These are phyloP conservation scores for Drosophila virilis DNA, from an alignment of 1,140 invertebrate genomes.

Conservation along the genomic window DNA sequence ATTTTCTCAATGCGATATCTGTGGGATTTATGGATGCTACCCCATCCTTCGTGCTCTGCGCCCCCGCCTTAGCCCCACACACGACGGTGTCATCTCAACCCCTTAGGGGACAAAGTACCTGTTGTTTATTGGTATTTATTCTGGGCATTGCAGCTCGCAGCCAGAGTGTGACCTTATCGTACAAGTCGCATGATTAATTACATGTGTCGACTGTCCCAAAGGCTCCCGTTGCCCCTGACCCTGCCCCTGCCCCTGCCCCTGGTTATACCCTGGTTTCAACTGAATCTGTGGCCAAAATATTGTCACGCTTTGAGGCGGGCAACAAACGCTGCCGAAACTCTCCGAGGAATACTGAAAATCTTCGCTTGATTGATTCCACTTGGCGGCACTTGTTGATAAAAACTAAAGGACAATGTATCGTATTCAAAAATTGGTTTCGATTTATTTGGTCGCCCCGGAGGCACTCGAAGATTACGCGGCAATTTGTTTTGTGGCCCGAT, in stretches of 20 bases:
- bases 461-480: conserved; percentile 71
- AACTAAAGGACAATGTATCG: conserved; percentile 52
- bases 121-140: conserved; percentile 24
- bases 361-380: conserved; percentile 75
- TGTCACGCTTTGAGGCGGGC: conserved; percentile 69
- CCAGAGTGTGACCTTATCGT: conserved; percentile 43
- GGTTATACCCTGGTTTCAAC: conserved; percentile 51
- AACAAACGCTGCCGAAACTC: conserved; percentile 42
- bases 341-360: conserved; percentile 58
- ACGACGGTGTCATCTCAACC: conserved; percentile 22
- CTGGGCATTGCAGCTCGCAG: conserved; percentile 14
- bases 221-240: conserved; percentile 16
- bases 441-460: conserved; percentile 61
- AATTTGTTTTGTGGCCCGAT: conserved; percentile 70
- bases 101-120: conserved; percentile 48
- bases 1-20: conserved; percentile 61
- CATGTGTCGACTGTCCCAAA: conserved; percentile 24
- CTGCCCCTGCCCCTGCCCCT: not conserved
- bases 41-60: conserved; percentile 13
- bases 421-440: conserved; percentile 49
- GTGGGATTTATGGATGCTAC: conserved; percentile 61
- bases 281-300: conserved; percentile 79
- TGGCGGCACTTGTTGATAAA: conserved; percentile 77
- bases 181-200: conserved; percentile 55
- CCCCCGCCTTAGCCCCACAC: conserved; percentile 3